These are phyloP conservation scores for Phlogophora meticulosa DNA, from an alignment of 2,888 invertebrate species.

Conservation along the genomic window DNA sequence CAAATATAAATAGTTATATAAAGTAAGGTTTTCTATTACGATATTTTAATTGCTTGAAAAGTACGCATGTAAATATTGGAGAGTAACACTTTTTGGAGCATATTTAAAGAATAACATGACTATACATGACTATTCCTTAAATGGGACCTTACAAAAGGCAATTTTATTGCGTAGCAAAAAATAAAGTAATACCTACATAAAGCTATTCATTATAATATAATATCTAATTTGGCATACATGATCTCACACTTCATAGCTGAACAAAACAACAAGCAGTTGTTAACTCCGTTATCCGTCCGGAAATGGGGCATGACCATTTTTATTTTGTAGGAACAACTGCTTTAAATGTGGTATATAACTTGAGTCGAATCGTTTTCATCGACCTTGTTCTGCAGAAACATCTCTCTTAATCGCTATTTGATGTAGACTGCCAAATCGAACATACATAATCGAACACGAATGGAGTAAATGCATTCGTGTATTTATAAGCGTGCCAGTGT, in stretches of 20 bases:
- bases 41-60: conserved; percentile 13
- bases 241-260: conserved; percentile 72
- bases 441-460: conserved; percentile 77
- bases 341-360: conserved; percentile 43
- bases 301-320: conserved; percentile 75
- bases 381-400: conserved; percentile 61
- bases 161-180: conserved; percentile 44
- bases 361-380: conserved; percentile 51
- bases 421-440: conserved; percentile 70
- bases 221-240: conserved; percentile 75
- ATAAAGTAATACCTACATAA: conserved; percentile 57
- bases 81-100: not conserved
- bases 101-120: not conserved
- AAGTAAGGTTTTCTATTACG: conserved; percentile 7
- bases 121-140: conserved; percentile 5
- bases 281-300: conserved; percentile 77
- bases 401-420: conserved; percentile 62
- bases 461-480: conserved; percentile 86
- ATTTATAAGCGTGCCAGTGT: conserved; percentile 79
- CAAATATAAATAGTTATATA: no score
- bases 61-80: not conserved
- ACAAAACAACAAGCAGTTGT: conserved; percentile 70
- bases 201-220: conserved; percentile 69
- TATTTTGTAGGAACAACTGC: conserved; percentile 33
- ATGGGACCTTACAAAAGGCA: conserved; percentile 14